Evolutionary conservation across 2,113 vertebrate species (phyloP), one percentile per base, ranked within the genome.

Genomic region (Puffinus mauretanicus): DNA sequence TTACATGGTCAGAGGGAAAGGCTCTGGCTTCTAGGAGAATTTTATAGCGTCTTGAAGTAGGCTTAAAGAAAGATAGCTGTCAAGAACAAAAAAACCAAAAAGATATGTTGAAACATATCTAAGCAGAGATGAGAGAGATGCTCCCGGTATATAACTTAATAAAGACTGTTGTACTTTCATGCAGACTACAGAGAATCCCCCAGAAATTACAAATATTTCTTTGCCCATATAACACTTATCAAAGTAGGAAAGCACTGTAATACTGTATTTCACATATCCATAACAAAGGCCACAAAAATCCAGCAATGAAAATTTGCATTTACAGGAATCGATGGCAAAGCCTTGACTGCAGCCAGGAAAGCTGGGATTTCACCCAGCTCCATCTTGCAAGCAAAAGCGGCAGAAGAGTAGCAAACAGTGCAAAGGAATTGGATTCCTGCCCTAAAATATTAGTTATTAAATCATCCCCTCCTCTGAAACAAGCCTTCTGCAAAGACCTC

Each of bases 1-100:
- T 99, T 98, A 99, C 99, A 40, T 99, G 98, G 97, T 99, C 99
- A 76, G 99, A 99, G 19, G 99, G 99, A 96, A 99, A 99, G 65
- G 99, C 99, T 94, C 96, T 99, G 87, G 98, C 97, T 98, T 99
- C 99, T 40, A 99, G 98, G 54, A 99, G 98, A 96, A 99, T 99
- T 98, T 99, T 99, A 94, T 99, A 98, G 6, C 99, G 98, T 73
- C 96, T 97, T 52, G 98, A 73, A 9, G 99, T 99, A 57, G 99
- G 99, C 70, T 98, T 99, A 98, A 99, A 99, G 98, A 99, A 99
- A 38, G 99, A 98, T 54, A 99, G 97, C 99, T 99, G 98, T 90
- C 96, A 94, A 73, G 72, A 51, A 81, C 13, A 95, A 96, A 96
- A 96, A 34, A 84, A 36, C 2, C 15, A 38, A 82, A 13, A 52